Base-by-base conservation (phyloP, 92 coral and sea anemone species). In the Umimayanthus kanabou region DNA sequence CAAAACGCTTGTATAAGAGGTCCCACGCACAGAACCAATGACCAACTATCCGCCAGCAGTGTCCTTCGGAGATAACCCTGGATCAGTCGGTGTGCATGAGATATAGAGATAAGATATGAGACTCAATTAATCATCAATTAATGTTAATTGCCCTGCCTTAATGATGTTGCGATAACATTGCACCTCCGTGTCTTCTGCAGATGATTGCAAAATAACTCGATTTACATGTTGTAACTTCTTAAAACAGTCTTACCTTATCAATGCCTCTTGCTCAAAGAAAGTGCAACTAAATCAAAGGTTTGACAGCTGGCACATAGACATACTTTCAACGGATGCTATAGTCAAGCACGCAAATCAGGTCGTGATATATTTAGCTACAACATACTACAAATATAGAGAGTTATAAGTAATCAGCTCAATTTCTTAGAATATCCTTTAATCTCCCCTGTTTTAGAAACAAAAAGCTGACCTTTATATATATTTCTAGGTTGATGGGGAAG, bases 41-140 rank as follows among this genome's bases (percentile, higher is more conserved):
- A 57, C 49, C n/a, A 83, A 25, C 39, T 39, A 13, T 28, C 26
- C 20, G 6, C 15, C 39, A 72, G 43, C 37, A 30, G 78, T 83
- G 87, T 83, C 78, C 30, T 37, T 43, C 8, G 43, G 78, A 83
- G 87, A 83, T 83, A 83, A 83, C 78, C 78, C 78, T 70, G 77
- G 64, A n/a, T 22, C 58, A 42, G 77, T 47, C 86, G 76, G 76
- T 47, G 65, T 65, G 61, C 77, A 23, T 83, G 73, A 66, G 76
- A 83, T 73, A 66, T 69, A 83, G 61, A 83, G 87, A 83, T 83
- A 83, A 83, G 87, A 71, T 28, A 45, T 70, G 39, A 85, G 80
- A 71, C 88, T 89, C 94, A 86, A 95, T 93, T 95, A 95, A 94
- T 93, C 93, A 93, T 88, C 93, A 91, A 93, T 95, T 95, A 95